phyloP scores from a whole-genome alignment of 1,140 invertebrate species.

The Hetaerina americana region DNA sequence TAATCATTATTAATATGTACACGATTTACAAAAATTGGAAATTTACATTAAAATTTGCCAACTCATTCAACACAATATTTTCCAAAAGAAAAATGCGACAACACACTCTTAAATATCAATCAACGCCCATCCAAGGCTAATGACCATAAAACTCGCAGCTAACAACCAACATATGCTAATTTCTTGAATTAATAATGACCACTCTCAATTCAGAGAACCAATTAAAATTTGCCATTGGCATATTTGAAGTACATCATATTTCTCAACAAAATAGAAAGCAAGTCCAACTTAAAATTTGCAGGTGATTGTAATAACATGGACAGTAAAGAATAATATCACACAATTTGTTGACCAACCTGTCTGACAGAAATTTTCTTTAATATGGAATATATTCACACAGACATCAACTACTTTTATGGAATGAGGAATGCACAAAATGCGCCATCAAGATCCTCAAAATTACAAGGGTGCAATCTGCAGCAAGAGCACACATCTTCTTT shows the following conservation, averaged over 20 bases:
- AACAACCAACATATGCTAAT: not conserved
- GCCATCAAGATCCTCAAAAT: not conserved
- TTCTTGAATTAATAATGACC: not conserved
- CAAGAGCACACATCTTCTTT: not conserved
- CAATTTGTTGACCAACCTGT: not conserved
- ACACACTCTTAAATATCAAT: too few relatives aligned
- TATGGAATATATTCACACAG: not conserved
- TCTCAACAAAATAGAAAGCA: not conserved
- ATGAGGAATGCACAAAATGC: not conserved
- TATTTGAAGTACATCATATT: not conserved
- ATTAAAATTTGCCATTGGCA: not conserved
- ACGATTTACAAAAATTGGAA: not conserved
- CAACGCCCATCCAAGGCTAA: too few relatives aligned
- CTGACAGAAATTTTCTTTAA: not conserved
- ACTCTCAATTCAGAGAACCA: not conserved
- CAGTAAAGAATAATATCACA: slow-evolving; percentile 1
- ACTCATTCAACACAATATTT: not conserved
- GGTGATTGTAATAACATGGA: too few relatives aligned
- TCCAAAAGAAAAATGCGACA: too few relatives aligned
- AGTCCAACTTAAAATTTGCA: not conserved
- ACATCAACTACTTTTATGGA: not conserved
- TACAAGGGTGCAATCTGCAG: not conserved
- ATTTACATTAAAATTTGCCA: not conserved
- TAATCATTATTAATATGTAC: not conserved
- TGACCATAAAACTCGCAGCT: too few relatives aligned